Evolutionary conservation across 2,797 vertebrate species (phyloP).

Genomic region (Triplophysa bombifrons): DNA sequence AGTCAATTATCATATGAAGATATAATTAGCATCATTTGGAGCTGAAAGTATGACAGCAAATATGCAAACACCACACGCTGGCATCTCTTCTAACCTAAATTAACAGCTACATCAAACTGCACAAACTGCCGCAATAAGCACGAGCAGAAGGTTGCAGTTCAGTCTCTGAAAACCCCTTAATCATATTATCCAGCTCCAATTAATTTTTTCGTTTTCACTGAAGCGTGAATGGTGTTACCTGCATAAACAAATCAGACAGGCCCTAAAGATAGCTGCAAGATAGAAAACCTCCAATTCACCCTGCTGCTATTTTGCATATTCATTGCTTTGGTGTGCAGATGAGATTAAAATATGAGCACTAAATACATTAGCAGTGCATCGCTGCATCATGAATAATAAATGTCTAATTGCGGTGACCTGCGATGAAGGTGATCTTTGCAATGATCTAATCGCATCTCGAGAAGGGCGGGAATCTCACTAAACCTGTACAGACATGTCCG

Average conservation of each 20-base stretch:
- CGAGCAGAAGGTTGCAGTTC: slow-evolving; percentile 1
- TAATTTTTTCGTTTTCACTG: slow-evolving; percentile 25
- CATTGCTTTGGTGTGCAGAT: slow-evolving; percentile 71
- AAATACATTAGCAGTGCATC: slow-evolving; percentile 74
- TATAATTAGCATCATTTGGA: slow-evolving; percentile 49
- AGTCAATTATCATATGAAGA: slow-evolving; percentile 53
- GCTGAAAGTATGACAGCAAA: slow-evolving; percentile 41
- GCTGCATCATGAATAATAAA: slow-evolving; percentile 76
- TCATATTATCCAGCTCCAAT: slow-evolving; percentile 46
- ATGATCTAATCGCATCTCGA: slow-evolving; percentile 37
- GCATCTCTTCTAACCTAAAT: slow-evolving; percentile 30
- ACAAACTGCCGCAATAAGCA: background rate
- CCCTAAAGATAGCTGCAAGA: slow-evolving; percentile 62
- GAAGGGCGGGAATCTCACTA: slow-evolving; percentile 5
- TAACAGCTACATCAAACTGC: slow-evolving; percentile 19
- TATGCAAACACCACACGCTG: slow-evolving; percentile 29
- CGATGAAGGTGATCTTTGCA: slow-evolving; percentile 71
- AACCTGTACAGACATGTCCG: background rate
- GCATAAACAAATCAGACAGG: slow-evolving; percentile 61
- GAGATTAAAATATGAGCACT: slow-evolving; percentile 75
- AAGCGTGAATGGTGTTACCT: slow-evolving; percentile 41
- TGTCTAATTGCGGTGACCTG: slow-evolving; percentile 69
- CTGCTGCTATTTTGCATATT: slow-evolving; percentile 71
- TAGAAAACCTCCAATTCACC: slow-evolving; percentile 63
- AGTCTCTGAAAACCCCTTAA: slow-evolving; percentile 24